Percentiles rank a stretch among this genome's conserved stretches.
Evolutionary conservation across 2,888 invertebrate species (phyloP).

Genomic region (Oscheius sp.): DNA sequence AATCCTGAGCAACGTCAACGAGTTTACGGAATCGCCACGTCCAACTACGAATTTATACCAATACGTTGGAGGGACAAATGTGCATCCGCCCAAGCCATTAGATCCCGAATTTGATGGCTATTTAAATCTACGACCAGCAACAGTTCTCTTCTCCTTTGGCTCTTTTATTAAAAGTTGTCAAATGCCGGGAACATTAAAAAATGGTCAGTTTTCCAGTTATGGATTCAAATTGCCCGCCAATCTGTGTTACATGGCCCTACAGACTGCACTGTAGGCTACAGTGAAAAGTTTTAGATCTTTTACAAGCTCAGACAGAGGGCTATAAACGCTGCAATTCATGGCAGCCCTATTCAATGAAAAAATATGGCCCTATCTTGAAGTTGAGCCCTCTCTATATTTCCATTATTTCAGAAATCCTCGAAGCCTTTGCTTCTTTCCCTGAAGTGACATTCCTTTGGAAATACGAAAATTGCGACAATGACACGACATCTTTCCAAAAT

Average conservation of each 20-base stretch:
- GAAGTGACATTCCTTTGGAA: constrained; percentile 31
- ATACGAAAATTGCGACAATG: constrained; percentile 30
- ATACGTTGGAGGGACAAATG: constrained; percentile 23
- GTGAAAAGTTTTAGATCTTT: no score
- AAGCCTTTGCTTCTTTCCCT: constrained; percentile 17
- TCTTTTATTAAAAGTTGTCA: constrained; percentile 21
- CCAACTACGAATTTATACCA: constrained; percentile 23
- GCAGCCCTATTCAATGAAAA: no score
- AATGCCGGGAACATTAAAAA: constrained; percentile 17
- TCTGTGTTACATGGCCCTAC: no score
- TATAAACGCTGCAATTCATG: no score
- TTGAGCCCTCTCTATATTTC: no score
- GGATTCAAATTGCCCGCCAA: no score
- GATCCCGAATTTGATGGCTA: not conserved
- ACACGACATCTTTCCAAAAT: not conserved
- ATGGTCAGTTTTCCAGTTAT: not conserved
- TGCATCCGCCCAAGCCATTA: not conserved
- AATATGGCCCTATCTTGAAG: no score
- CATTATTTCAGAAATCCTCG: constrained; percentile 7
- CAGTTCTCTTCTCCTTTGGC: constrained; percentile 27
- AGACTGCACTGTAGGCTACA: no score
- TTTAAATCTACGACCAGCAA: not conserved
- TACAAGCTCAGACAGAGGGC: no score
- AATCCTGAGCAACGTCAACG: constrained; percentile 21
- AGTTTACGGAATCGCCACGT: constrained; percentile 31